Percentiles rank a stretch among this genome's conserved stretches.
These are phyloP conservation scores for Agonopterix arenella DNA, from an alignment of 2,888 invertebrate species.

Conservation along the genomic window DNA sequence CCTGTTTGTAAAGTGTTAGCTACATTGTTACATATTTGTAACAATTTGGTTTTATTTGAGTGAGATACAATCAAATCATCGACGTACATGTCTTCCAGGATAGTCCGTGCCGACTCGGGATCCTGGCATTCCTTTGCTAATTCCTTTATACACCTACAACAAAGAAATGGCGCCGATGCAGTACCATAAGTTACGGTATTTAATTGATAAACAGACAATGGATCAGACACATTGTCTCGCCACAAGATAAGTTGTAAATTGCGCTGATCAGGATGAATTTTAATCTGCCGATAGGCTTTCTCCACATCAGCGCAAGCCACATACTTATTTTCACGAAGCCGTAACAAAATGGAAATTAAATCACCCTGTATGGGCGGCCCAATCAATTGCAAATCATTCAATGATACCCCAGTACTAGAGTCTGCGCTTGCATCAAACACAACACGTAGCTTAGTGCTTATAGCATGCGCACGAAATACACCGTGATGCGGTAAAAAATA, in stretches of 20 bases:
- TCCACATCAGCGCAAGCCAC: not conserved
- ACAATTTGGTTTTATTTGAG: not conserved
- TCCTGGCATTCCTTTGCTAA: conserved; percentile 14
- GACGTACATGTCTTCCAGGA: conserved; percentile 13
- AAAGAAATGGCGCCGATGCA: conserved; percentile 17
- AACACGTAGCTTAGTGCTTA: not conserved
- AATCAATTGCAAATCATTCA: not conserved
- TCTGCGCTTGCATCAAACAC: not conserved
- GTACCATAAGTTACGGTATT: not conserved
- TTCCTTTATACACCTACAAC: conserved; percentile 14
- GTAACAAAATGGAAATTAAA: not conserved
- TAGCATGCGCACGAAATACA: not conserved
- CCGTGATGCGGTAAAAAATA: not conserved
- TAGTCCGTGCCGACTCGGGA: conserved; percentile 6
- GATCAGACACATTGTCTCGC: not conserved
- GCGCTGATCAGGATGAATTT: not conserved
- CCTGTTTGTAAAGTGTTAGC: not conserved
- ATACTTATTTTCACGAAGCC: not conserved
- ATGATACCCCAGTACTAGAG: not conserved
- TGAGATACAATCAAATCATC: conserved; percentile 12
- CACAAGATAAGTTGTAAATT: not conserved
- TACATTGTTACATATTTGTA: conserved; percentile 2
- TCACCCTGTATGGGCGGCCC: not conserved
- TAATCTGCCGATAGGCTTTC: not conserved
- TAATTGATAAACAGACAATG: not conserved